Percentiles rank a stretch among this genome's conserved stretches.
Conservation (phyloP, 2,797 vertebrate species). For the Chiloscyllium punctatum region DNA sequence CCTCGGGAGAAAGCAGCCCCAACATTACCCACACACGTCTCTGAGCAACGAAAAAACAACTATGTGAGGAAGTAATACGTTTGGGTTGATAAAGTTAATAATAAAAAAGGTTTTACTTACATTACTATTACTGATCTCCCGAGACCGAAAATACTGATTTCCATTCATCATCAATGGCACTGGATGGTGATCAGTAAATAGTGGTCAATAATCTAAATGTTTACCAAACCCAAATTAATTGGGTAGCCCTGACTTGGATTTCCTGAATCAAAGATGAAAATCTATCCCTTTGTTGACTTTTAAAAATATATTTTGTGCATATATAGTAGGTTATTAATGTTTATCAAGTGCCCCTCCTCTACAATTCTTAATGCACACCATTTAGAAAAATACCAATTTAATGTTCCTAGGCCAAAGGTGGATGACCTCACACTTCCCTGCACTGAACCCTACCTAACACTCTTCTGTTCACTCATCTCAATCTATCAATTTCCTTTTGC, state of each 20-base stretch:
- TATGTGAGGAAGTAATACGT: not conserved
- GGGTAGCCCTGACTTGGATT: not conserved
- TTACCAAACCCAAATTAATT: too few relatives aligned
- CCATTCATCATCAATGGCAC: too few relatives aligned
- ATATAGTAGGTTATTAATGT: not conserved
- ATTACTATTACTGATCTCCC: too few relatives aligned
- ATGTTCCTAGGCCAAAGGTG: not conserved
- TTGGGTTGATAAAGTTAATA: not conserved
- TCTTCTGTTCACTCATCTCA: not conserved
- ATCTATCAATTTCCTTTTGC: too few relatives aligned
- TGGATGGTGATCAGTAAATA: too few relatives aligned
- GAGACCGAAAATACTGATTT: too few relatives aligned
- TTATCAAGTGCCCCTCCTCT: not conserved
- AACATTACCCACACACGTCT: not conserved
- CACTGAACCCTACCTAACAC: not conserved
- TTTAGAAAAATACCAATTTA: conserved; percentile 3
- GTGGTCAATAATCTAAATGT: too few relatives aligned
- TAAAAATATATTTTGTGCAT: not conserved
- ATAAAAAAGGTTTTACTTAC: too few relatives aligned
- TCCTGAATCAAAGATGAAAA: not conserved
- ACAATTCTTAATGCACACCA: not conserved
- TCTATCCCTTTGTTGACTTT: not conserved
- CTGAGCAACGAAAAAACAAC: not conserved
- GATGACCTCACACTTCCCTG: not conserved
- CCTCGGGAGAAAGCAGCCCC: not conserved